phyloP scores from a whole-genome alignment of 2,113 vertebrate species.

The Tyto alba region DNA sequence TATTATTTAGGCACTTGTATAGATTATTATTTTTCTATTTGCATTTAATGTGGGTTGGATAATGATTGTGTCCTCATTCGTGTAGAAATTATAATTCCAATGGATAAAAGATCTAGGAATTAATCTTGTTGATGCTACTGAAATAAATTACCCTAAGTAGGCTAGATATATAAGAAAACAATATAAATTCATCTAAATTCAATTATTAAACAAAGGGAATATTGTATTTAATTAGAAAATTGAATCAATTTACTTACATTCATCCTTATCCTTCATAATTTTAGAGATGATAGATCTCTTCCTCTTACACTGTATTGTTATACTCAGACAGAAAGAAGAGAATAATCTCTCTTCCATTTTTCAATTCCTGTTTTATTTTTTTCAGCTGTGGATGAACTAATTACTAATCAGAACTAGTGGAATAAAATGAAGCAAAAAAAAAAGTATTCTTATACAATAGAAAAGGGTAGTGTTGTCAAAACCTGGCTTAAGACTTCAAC shows the following conservation, averaged over 20 bases:
- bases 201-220: slow-evolving; percentile 8
- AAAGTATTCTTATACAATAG: neutral
- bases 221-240: slow-evolving; percentile 31
- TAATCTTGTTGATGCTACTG: neutral
- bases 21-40: neutral
- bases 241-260: slow-evolving; percentile 4
- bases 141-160: slow-evolving; percentile 1
- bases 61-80: neutral
- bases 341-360: neutral
- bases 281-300: neutral
- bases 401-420: neutral
- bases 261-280: slow-evolving; percentile 5
- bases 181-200: slow-evolving; percentile 22
- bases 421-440: neutral
- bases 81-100: neutral
- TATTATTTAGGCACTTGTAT: neutral
- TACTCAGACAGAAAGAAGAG: neutral
- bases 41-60: neutral
- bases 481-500: neutral
- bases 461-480: neutral
- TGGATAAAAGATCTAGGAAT: neutral
- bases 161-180: slow-evolving; percentile 8
- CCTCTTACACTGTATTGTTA: neutral
- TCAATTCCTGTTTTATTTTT: neutral
- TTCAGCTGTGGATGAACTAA: neutral